A percentile compares a stretch with the other conserved stretches of the same genome.
Conservation (phyloP, 1,140 invertebrate species). For the Adoxophyes honmai region DNA sequence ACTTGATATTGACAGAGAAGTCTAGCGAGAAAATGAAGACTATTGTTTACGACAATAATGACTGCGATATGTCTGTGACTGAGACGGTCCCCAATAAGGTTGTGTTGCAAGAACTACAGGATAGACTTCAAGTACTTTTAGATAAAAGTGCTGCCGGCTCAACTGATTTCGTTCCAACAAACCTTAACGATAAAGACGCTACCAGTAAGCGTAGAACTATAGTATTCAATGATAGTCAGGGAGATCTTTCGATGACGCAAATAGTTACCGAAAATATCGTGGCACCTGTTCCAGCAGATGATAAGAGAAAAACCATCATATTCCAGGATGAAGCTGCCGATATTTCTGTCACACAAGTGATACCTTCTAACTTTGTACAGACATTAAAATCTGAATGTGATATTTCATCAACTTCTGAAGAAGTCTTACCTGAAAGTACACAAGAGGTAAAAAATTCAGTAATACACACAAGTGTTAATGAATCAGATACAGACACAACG, state of each 20-base stretch:
- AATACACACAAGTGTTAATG: not conserved
- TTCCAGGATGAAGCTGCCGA: constrained; percentile 20
- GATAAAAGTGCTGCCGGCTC: too few relatives aligned
- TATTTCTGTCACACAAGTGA: constrained; percentile 19
- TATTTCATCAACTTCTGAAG: not conserved
- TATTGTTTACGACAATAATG: not conserved
- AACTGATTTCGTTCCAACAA: too few relatives aligned
- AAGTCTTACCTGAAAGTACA: not conserved
- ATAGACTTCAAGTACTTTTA: not conserved
- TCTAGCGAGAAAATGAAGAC: not conserved
- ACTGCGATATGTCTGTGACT: constrained; percentile 10
- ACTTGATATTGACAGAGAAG: constrained; percentile 17
- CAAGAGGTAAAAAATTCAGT: not conserved
- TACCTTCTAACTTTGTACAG: constrained; percentile 1
- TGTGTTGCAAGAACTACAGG: constrained; percentile 22
- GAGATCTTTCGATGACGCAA: constrained; percentile 38
- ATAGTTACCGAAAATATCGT: constrained; percentile 23
- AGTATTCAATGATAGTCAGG: constrained; percentile 25
- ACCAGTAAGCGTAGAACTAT: constrained; percentile 23
- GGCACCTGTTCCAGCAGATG: not conserved
- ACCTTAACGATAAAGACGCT: not conserved
- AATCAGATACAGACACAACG: not conserved
- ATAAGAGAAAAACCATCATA: constrained; percentile 20
- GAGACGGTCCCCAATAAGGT: not conserved
- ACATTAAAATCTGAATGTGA: too few relatives aligned